Percentiles rank a stretch among this genome's conserved stretches.
These are phyloP conservation scores for Lepilemur septentrionalis DNA, from an alignment of 2,797 vertebrate species.

Conservation along the genomic window DNA sequence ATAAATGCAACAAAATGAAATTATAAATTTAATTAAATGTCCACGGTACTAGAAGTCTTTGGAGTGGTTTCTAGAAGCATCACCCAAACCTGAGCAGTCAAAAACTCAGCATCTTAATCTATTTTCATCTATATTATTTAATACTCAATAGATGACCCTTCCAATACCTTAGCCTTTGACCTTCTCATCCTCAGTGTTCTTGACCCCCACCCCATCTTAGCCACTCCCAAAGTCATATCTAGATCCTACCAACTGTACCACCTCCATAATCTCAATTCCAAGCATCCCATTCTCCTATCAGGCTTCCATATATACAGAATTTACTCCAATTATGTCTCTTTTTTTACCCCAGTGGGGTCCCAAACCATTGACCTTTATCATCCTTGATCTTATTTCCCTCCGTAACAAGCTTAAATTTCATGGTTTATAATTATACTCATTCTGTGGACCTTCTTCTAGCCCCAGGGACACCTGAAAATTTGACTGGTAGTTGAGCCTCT, in stretches of 20 bases:
- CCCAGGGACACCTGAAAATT: background rate
- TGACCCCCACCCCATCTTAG: background rate
- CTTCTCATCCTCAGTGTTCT: background rate
- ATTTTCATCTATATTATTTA: background rate
- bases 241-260: background rate
- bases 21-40: background rate
- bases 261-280: background rate
- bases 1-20: background rate
- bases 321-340: background rate
- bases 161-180: background rate
- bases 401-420: background rate
- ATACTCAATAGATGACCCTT: background rate
- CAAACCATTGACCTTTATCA: background rate
- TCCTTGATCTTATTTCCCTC: background rate
- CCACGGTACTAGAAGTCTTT: background rate
- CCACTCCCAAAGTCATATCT: background rate
- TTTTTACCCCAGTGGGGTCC: background rate
- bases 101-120: background rate
- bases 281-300: background rate
- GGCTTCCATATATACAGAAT: background rate
- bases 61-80: background rate
- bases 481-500: background rate
- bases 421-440: background rate
- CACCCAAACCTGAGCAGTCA: background rate
- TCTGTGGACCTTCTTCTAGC: background rate